Conservation (phyloP, 64 coral and sea anemone species). For the Pocillopora damicornis region DNA sequence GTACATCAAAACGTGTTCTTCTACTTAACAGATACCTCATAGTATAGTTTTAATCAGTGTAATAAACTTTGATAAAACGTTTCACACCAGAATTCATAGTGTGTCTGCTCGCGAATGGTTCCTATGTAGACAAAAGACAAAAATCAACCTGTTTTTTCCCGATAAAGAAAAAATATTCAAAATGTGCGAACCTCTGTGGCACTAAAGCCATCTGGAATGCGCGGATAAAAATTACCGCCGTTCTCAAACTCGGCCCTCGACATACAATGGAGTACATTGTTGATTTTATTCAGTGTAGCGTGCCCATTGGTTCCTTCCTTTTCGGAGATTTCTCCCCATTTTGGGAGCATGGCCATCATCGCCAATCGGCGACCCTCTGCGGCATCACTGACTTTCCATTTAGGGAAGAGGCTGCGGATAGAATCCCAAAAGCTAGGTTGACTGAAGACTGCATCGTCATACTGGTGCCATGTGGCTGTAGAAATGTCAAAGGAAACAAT, state of each 20-base stretch:
- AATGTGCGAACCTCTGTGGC: background rate
- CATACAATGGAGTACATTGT: slow-evolving; percentile 17
- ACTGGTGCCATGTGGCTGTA: slow-evolving; percentile 42
- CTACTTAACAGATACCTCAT: too few relatives aligned
- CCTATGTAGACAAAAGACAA: too few relatives aligned
- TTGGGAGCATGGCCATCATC: slow-evolving; percentile 29
- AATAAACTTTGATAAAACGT: too few relatives aligned
- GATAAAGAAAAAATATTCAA: too few relatives aligned
- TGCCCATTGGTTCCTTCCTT: background rate
- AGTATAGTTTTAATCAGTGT: too few relatives aligned
- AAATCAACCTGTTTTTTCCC: too few relatives aligned
- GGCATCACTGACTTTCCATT: background rate
- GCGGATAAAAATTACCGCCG: background rate
- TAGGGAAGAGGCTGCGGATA: background rate
- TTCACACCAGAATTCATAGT: too few relatives aligned
- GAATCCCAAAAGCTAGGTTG: background rate
- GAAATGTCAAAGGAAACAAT: too few relatives aligned
- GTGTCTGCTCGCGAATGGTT: too few relatives aligned
- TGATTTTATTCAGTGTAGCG: background rate
- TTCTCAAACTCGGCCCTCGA: slow-evolving; percentile 12
- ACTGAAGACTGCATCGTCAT: slow-evolving; percentile 45
- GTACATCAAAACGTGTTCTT: too few relatives aligned
- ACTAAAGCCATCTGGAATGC: background rate
- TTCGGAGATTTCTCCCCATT: background rate
- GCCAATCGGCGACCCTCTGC: slow-evolving; percentile 27